A percentile compares a stretch with the other conserved stretches of the same genome.
These are phyloP conservation scores for Sorex araneus DNA, from an alignment of 2,113 vertebrate genomes.

Conservation along the genomic window DNA sequence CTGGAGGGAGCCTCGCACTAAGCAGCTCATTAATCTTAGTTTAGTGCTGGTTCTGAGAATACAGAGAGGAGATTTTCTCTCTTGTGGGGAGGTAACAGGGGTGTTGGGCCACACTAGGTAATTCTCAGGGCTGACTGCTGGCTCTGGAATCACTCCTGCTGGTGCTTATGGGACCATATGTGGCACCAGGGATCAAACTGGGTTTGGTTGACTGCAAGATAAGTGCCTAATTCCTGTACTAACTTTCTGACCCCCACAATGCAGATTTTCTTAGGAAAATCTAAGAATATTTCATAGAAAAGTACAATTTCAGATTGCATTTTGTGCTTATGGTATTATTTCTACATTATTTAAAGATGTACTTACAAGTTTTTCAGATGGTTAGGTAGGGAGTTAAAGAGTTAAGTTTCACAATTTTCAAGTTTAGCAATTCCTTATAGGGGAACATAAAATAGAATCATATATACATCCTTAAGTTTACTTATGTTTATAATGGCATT, in stretches of 20 bases:
- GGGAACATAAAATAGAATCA: conserved; percentile 53
- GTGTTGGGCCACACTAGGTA: too few relatives aligned
- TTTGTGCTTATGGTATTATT: conserved; percentile 8
- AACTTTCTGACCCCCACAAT: too few relatives aligned
- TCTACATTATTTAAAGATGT: background rate
- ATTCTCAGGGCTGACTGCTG: too few relatives aligned
- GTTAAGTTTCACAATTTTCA: background rate
- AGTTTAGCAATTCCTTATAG: conserved; percentile 9
- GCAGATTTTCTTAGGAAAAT: too few relatives aligned
- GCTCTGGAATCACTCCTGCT: too few relatives aligned
- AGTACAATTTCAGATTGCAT: background rate
- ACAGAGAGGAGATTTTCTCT: too few relatives aligned
- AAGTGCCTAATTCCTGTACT: too few relatives aligned
- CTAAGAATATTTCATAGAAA: background rate
- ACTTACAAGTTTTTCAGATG: conserved; percentile 14
- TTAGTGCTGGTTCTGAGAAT: background rate
- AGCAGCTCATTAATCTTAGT: background rate
- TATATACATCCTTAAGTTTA: conserved; percentile 12
- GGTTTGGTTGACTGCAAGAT: too few relatives aligned
- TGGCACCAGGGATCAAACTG: too few relatives aligned
- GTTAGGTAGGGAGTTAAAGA: background rate
- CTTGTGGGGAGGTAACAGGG: too few relatives aligned
- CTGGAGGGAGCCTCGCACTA: too few relatives aligned
- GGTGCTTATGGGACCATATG: too few relatives aligned
- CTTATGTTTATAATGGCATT: conserved; percentile 27